phyloP scores from a whole-genome alignment of 2,888 invertebrate genomes.

The Erebia aethiops region DNA sequence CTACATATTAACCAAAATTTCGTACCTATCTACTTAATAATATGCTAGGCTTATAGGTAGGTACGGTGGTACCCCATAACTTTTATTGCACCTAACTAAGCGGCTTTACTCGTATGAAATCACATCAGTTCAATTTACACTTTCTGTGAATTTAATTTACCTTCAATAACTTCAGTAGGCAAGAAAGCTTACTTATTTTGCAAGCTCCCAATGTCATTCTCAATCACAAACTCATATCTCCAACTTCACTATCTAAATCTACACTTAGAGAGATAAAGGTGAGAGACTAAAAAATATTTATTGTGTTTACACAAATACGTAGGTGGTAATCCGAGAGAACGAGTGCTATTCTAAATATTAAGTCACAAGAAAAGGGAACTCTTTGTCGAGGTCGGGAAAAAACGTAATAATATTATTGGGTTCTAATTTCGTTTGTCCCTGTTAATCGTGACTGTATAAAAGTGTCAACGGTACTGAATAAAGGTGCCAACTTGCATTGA shows the following conservation, averaged over 20 bases:
- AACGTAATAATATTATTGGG: slow-evolving; percentile 80
- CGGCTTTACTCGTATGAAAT: no score
- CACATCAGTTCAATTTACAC: no score
- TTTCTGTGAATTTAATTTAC: no score
- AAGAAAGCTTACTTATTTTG: not conserved
- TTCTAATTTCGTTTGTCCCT: slow-evolving; percentile 82
- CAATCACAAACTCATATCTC: slow-evolving; percentile 53
- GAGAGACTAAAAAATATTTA: slow-evolving; percentile 72
- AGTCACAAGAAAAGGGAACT: slow-evolving; percentile 59
- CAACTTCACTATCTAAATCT: slow-evolving; percentile 59
- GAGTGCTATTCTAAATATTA: slow-evolving; percentile 59
- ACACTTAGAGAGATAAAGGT: slow-evolving; percentile 59
- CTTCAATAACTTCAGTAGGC: no score
- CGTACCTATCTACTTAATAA: no score
- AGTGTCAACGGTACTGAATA: slow-evolving; percentile 74
- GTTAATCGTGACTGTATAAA: slow-evolving; percentile 79
- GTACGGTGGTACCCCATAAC: no score
- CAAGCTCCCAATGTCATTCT: slow-evolving; percentile 35
- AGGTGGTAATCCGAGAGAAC: slow-evolving; percentile 77
- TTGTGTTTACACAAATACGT: slow-evolving; percentile 82
- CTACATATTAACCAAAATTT: no score
- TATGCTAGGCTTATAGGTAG: no score
- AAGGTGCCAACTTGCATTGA: slow-evolving; percentile 78
- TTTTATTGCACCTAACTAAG: no score
- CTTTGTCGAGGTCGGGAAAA: slow-evolving; percentile 55